A percentile compares a stretch with the other conserved stretches of the same genome.
phyloP scores from a whole-genome alignment of 1,140 invertebrate genomes.

The Physella acuta region DNA sequence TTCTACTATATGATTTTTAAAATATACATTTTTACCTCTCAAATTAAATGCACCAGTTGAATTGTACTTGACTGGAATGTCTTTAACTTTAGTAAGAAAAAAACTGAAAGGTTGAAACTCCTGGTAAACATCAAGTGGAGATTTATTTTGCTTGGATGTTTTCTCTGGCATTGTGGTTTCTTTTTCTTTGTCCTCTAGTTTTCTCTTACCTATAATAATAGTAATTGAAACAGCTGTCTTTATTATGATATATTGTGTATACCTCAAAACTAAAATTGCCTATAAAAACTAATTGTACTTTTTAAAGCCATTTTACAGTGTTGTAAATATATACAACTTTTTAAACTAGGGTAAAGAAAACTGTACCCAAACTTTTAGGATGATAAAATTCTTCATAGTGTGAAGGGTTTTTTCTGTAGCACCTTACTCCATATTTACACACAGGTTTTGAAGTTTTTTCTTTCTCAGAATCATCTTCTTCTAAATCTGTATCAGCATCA shows the following conservation, averaged over 20 bases:
- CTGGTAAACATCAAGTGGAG: slow-evolving; percentile 64
- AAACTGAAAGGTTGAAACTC: slow-evolving; percentile 74
- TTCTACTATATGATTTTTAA: background rate
- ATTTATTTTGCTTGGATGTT: slow-evolving; percentile 17
- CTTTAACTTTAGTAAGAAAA: slow-evolving; percentile 72
- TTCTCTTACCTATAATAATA: slow-evolving; percentile 13
- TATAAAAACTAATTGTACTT: no score
- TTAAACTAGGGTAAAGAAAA: no score
- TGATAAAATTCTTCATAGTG: slow-evolving; percentile 44
- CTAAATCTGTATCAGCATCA: slow-evolving; percentile 19
- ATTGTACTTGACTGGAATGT: slow-evolving; percentile 51
- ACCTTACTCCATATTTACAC: slow-evolving; percentile 45
- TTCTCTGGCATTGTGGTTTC: background rate
- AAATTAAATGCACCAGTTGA: slow-evolving; percentile 44
- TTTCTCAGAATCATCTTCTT: background rate
- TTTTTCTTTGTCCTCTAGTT: background rate
- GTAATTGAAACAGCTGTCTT: no score
- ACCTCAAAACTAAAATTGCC: no score
- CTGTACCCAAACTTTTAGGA: slow-evolving; percentile 10
- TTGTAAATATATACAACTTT: no score
- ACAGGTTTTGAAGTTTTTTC: background rate
- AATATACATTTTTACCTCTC: slow-evolving; percentile 43
- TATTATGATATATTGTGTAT: no score
- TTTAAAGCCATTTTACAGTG: no score
- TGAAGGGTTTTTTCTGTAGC: slow-evolving; percentile 49